phyloP scores from a whole-genome alignment of 2,888 invertebrate genomes.

The Schizaphis graminum region DNA sequence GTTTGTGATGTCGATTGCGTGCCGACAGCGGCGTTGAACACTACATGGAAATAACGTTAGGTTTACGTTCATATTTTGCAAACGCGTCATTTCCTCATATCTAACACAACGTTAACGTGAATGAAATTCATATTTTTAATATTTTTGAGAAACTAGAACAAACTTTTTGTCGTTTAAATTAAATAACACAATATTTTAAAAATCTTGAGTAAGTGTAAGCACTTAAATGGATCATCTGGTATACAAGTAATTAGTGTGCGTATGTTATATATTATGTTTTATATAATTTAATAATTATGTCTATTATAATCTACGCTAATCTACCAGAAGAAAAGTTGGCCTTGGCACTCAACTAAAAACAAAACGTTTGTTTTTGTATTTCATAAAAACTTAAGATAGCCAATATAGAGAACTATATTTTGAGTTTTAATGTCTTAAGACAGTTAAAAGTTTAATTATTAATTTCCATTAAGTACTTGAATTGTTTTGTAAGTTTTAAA shows the following conservation, averaged over 20 bases:
- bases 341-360: background rate
- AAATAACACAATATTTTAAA: background rate
- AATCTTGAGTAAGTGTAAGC: background rate
- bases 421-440: background rate
- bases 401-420: background rate
- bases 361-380: background rate
- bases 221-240: background rate
- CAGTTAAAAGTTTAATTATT: background rate
- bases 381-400: background rate
- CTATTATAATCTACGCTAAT: background rate
- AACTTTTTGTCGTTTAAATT: background rate
- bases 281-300: background rate
- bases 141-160: background rate
- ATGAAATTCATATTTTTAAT: background rate
- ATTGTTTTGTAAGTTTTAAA: conserved; percentile 1
- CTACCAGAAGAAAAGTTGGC: background rate
- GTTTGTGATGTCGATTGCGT: background rate
- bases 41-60: background rate
- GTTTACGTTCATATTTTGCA: background rate
- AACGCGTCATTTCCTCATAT: background rate
- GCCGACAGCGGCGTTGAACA: background rate
- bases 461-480: conserved; percentile 6
- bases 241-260: background rate
- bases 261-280: background rate
- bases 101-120: background rate